phyloP scores from a whole-genome alignment of 2,888 invertebrate genomes.

The Pammene fasciana region DNA sequence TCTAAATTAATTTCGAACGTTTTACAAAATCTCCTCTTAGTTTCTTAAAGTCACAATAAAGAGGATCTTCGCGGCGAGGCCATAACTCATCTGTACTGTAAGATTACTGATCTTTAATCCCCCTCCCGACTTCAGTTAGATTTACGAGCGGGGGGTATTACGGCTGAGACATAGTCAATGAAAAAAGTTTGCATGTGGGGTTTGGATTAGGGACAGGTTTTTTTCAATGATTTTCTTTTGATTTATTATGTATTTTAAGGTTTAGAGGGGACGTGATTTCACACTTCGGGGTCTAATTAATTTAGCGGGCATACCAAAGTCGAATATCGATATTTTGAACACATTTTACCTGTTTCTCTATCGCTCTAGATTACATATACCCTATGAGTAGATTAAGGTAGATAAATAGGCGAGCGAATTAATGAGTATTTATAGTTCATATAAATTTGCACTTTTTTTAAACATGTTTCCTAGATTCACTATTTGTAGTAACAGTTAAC shows the following conservation, averaged over 20 bases:
- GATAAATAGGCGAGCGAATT: too few species aligned
- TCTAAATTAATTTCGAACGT: slow-evolving; percentile 83
- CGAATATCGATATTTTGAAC: too few species aligned
- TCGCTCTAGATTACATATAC: too few species aligned
- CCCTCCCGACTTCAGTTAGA: slow-evolving; percentile 88
- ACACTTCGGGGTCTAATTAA: neutral
- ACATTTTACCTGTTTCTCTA: too few species aligned
- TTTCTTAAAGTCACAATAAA: slow-evolving; percentile 84
- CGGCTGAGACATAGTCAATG: slow-evolving; percentile 73
- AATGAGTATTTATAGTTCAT: too few species aligned
- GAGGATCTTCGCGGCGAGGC: slow-evolving; percentile 76
- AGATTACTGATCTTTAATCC: slow-evolving; percentile 91
- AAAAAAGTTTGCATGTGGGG: slow-evolving; percentile 71
- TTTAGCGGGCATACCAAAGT: neutral
- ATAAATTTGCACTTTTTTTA: too few species aligned
- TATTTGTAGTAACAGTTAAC: too few species aligned
- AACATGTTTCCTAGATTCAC: too few species aligned
- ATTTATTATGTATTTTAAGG: slow-evolving; percentile 18
- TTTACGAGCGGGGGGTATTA: slow-evolving; percentile 87
- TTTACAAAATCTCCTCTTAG: slow-evolving; percentile 82
- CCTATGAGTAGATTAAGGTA: too few species aligned
- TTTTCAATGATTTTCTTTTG: slow-evolving; percentile 42
- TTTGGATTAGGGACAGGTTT: slow-evolving; percentile 46
- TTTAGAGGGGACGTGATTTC: slow-evolving; percentile 3
- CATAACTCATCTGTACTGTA: slow-evolving; percentile 87